Base-by-base conservation (phyloP, 2,888 invertebrate genomes). In the Nycteola revayana region DNA sequence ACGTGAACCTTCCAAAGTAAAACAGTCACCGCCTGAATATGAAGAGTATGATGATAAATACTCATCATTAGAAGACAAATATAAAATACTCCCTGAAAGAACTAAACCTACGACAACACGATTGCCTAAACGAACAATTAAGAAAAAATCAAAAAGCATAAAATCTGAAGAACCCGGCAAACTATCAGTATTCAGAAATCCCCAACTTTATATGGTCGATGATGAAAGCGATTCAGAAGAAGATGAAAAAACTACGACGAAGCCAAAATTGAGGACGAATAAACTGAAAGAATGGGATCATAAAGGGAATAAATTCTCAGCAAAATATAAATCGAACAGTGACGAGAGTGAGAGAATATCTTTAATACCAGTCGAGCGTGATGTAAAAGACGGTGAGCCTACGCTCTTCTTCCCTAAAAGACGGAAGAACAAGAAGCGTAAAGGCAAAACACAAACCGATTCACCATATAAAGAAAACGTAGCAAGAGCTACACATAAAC, bases 121-220 rank as follows among this genome's bases (percentile, higher is more conserved):
- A 9, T 9, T 42, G 23, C 60, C 61, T 9, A 51, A 42, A 11
- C 51, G 48, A 43, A 53, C 49, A 28, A 42, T 29, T 7, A 49
- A 44, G 31, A 28, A 25, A 1, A 57, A 58, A 31, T 32, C 27
- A 7, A 58, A 52, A 7, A 62, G 56, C 32, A 50, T 57, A 1
- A 68, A 73, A 28, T 41, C 49, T 9, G 36, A 49, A 7, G 64
- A 64, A 36, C 43, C 47, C 6, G 78, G 71, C 1, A 82, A 81
- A 42, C 48, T 81, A 1, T 85, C 86, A 0, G 79, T 84, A 0
- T 87, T 87, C 33, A 77, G 71, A 46, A 79, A 82, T 30, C 85
- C 86, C 6, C 61, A 71, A 11, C 42, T 77, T 1, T 86, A 74
- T 36, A 63, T 75, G 37, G 37, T 75, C 9, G 66, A 74, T 22